Conservation (phyloP, 2,888 invertebrate genomes). For the Apamea monoglypha region DNA sequence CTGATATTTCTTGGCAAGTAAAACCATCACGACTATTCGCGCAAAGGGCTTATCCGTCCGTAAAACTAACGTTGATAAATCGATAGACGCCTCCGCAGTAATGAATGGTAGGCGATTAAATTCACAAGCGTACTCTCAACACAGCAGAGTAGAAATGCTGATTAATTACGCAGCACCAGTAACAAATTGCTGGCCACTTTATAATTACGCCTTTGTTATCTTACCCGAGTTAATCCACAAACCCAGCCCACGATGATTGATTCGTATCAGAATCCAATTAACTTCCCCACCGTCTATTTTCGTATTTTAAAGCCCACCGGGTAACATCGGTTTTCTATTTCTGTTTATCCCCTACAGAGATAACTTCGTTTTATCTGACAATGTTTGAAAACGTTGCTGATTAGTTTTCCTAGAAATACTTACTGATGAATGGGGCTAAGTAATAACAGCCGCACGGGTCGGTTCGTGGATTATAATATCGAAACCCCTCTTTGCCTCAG, state of each 20-base stretch:
- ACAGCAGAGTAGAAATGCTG: constrained; percentile 62
- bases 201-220: constrained; percentile 68
- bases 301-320: constrained; percentile 28
- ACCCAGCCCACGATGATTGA: constrained; percentile 56
- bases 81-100: constrained; percentile 46
- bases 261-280: constrained; percentile 54
- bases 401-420: constrained; percentile 23
- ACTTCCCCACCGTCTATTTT: constrained; percentile 39
- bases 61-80: constrained; percentile 62
- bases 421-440: not conserved
- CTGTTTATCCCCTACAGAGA: constrained; percentile 49
- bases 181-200: constrained; percentile 69
- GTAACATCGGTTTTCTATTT: constrained; percentile 38
- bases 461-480: not conserved
- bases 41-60: constrained; percentile 45
- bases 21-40: constrained; percentile 29
- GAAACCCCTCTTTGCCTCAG: not conserved
- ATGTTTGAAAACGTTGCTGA: constrained; percentile 9
- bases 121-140: constrained; percentile 64
- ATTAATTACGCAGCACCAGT: constrained; percentile 69
- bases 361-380: constrained; percentile 29
- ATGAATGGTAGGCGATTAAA: constrained; percentile 63
- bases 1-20: constrained; percentile 54
- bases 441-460: too few species aligned
- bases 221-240: constrained; percentile 62